Evolutionary conservation across 2,888 invertebrate species (phyloP), one percentile per base, ranked within the genome.

Genomic region (Apodemia duryi): DNA sequence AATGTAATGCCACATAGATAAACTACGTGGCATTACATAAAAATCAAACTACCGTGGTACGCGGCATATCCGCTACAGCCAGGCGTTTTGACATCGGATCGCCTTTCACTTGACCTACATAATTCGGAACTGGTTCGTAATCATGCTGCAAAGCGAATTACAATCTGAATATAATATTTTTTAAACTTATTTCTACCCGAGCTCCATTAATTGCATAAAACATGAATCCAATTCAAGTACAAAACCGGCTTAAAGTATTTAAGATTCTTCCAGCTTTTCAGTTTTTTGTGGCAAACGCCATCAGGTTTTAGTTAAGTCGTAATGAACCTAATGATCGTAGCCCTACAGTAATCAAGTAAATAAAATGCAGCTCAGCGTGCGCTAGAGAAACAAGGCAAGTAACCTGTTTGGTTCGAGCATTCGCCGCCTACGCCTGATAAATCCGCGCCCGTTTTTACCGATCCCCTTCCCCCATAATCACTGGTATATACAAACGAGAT

Each of bases 21-120:
- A 21, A 21, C 21, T 21, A 21, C 21, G 21, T 21, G 21, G 21
- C 21, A 21, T 21, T 21, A 21, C 21, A 21, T 21, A 21, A 21
- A 21, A 21, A 10, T 43, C 10, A 11, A 3, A 10, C 43, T 43
- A 10, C 43, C 43, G 43, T 43, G 43, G 63, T 75, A 77, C 74
- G 68, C 66, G 70, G 71, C 72, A 76, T 79, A 80, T 83, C 79
- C 80, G 81, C 80, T 76, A 73, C 76, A 73, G 71, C 73, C 75
- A 72, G 73, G 71, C 80, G 78, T 87, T 86, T 84, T 84, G 84
- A 84, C 85, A 82, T 77, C 83, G 82, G 77, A 76, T 82, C 83
- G 86, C 91, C 91, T 91, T 91, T 91, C 91, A 90, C 91, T 90
- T 83, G 91, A 85, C 91, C 91, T 84, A 88, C 85, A 89, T 91